Evolutionary conservation across 2,113 vertebrate species (phyloP).

Genomic region (Aramus guarauna): DNA sequence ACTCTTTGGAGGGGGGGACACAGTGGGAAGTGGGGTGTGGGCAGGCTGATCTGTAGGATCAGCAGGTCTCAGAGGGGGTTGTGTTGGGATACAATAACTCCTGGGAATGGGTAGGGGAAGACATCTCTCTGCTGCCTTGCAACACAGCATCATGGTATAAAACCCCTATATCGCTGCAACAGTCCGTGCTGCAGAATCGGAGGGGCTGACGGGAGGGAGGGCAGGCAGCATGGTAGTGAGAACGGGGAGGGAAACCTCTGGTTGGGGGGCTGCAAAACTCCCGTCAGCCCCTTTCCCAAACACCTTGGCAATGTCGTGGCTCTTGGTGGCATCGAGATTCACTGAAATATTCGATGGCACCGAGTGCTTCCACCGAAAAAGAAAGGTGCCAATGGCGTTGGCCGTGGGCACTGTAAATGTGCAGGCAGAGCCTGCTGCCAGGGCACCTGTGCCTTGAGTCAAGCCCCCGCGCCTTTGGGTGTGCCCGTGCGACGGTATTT

Average conservation of each 20-base stretch:
- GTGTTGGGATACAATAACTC: background rate
- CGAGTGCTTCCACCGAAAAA: background rate
- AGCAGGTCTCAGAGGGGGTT: background rate
- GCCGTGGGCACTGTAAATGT: background rate
- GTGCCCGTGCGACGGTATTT: background rate
- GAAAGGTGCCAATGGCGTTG: background rate
- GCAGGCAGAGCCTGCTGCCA: background rate
- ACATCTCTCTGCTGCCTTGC: background rate
- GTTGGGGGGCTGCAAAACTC: background rate
- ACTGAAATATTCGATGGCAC: no score
- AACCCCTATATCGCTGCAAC: background rate
- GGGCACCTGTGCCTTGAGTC: background rate
- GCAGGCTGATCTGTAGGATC: background rate
- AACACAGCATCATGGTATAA: accelerated
- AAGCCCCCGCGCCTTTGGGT: background rate
- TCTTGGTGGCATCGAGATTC: background rate
- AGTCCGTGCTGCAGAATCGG: background rate
- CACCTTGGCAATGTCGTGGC: accelerated
- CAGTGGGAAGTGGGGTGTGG: background rate
- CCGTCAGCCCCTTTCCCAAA: background rate
- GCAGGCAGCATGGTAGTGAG: accelerated
- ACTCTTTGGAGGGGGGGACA: background rate
- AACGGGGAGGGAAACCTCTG: background rate
- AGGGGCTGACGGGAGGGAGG: background rate
- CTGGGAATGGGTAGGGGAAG: background rate